A percentile compares a stretch with the other conserved stretches of the same genome.
Evolutionary conservation across 2,797 vertebrate genomes (phyloP).

Genomic region (Syndactyla subalaris): DNA sequence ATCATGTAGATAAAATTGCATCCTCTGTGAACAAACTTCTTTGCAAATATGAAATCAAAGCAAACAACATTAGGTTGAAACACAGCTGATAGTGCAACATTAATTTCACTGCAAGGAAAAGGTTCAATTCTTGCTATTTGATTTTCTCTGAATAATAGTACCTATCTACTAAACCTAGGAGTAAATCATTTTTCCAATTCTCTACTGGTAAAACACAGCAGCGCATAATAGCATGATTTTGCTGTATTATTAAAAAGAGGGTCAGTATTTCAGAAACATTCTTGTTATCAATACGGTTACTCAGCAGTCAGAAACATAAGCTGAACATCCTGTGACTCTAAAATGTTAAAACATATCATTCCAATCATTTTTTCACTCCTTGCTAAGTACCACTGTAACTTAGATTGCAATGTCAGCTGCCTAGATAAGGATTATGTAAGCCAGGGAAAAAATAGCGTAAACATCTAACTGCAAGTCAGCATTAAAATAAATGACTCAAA

Average conservation of each 20-base stretch:
- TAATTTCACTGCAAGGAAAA: constrained; percentile 5
- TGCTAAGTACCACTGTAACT: constrained; percentile 41
- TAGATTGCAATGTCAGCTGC: constrained; percentile 58
- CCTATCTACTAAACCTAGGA: background rate
- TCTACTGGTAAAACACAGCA: background rate
- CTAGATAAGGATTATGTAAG: constrained; percentile 53
- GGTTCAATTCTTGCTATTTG: background rate
- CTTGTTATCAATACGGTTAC: constrained; percentile 12
- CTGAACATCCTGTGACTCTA: constrained; percentile 39
- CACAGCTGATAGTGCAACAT: background rate
- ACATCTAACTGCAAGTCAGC: constrained; percentile 58
- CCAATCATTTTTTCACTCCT: constrained; percentile 16
- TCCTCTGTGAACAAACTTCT: constrained; percentile 10
- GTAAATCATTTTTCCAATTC: constrained; percentile 9
- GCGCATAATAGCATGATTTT: background rate
- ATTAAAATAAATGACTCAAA: constrained; percentile 38
- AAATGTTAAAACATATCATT: constrained; percentile 14
- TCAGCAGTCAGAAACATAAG: constrained; percentile 30
- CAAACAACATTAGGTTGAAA: constrained; percentile 29
- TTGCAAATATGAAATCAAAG: constrained; percentile 49
- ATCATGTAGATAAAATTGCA: constrained; percentile 3
- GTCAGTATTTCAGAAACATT: constrained; percentile 21
- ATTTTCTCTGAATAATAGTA: constrained; percentile 29
- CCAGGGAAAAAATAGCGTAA: constrained; percentile 18
- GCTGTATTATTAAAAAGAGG: background rate